Evolutionary conservation across 2,113 vertebrate species (phyloP).

Genomic region (Entomyzon cyanotis): DNA sequence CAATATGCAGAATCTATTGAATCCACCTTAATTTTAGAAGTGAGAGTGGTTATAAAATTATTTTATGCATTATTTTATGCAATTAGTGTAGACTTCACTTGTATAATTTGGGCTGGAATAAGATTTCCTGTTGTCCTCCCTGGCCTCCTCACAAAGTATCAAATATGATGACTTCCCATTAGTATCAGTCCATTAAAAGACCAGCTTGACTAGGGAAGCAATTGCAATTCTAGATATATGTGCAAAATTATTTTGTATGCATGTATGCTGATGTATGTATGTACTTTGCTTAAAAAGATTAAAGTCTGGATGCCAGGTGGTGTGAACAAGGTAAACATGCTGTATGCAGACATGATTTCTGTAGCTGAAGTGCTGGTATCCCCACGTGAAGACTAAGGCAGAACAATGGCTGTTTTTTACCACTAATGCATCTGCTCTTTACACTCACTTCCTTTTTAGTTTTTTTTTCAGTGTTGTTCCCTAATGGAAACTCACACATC

Average conservation of each 20-base stretch:
- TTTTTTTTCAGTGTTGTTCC: background rate
- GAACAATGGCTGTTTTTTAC: background rate
- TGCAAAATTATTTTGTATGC: background rate
- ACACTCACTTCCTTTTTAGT: background rate
- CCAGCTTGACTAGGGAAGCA: background rate
- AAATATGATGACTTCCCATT: background rate
- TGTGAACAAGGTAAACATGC: background rate
- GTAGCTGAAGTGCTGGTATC: background rate
- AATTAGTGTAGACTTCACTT: background rate
- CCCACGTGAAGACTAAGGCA: background rate
- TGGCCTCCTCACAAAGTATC: background rate
- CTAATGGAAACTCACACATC: background rate
- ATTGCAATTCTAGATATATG: background rate
- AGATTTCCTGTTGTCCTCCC: background rate
- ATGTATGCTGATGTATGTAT: background rate
- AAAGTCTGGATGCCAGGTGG: background rate
- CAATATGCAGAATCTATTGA: background rate
- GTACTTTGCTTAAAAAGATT: background rate
- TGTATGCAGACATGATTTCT: background rate
- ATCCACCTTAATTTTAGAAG: background rate
- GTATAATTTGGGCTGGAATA: background rate
- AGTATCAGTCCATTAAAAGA: background rate
- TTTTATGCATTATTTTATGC: background rate
- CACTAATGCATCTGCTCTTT: background rate
- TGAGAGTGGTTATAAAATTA: background rate